Evolutionary conservation across 2,797 vertebrate genomes (phyloP).

Genomic region (Lates japonicus): DNA sequence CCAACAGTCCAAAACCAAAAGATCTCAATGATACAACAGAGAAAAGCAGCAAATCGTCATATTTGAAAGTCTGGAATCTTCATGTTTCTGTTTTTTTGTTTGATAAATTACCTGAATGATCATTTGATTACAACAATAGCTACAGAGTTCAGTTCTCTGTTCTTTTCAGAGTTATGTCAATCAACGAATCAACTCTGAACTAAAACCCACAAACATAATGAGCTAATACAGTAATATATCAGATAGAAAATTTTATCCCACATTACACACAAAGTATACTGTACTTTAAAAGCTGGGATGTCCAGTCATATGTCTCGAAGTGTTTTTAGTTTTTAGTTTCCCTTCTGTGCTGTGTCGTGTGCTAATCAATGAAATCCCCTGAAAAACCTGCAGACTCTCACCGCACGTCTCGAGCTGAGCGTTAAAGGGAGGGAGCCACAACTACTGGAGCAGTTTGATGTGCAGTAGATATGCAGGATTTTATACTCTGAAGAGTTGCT

Average conservation of each 20-base stretch:
- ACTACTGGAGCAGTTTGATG: constrained; percentile 13
- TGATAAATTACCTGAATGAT: neutral
- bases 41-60: neutral
- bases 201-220: neutral
- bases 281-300: neutral
- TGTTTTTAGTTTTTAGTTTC: constrained; percentile 16
- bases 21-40: neutral
- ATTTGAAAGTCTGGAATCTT: neutral
- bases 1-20: too few species aligned
- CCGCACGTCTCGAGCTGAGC: neutral
- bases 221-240: neutral
- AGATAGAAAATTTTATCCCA: neutral
- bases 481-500: neutral
- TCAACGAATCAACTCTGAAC: neutral
- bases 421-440: neutral
- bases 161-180: neutral
- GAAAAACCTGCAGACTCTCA: constrained; percentile 7
- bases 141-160: neutral
- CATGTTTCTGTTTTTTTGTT: neutral
- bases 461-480: neutral
- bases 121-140: neutral
- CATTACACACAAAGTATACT: neutral
- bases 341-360: neutral
- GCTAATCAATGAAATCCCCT: constrained; percentile 26
- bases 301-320: neutral